A percentile compares a stretch with the other conserved stretches of the same genome.
Evolutionary conservation across 2,888 invertebrate genomes (phyloP).

Genomic region (Ectropis crepuscularia): DNA sequence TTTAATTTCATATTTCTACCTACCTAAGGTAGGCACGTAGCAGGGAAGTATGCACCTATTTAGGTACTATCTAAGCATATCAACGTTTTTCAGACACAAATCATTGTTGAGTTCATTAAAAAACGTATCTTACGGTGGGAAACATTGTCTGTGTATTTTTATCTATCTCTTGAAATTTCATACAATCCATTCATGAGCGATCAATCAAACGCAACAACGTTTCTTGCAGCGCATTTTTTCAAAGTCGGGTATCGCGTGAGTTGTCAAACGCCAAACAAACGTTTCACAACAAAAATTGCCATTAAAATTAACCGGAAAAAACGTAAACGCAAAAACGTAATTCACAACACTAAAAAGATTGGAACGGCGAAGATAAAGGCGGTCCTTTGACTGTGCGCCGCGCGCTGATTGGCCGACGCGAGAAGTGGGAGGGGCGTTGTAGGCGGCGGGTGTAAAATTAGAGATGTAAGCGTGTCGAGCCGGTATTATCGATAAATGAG

Average conservation of each 20-base stretch:
- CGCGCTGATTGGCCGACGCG: constrained; percentile 64
- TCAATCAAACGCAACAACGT: constrained; percentile 36
- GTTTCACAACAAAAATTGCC: constrained; percentile 53
- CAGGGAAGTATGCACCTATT: too few relatives aligned
- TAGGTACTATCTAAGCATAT: too few relatives aligned
- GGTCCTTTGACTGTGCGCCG: constrained; percentile 58
- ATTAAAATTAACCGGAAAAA: constrained; percentile 66
- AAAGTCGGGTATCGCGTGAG: constrained; percentile 64
- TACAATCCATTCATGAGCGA: constrained; percentile 17
- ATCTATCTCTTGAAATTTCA: neutral
- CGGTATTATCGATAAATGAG: constrained; percentile 74
- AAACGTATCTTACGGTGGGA: too few relatives aligned
- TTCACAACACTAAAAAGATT: constrained; percentile 76
- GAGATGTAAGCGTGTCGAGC: constrained; percentile 64
- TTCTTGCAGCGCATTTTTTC: constrained; percentile 36
- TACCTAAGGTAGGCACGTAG: too few relatives aligned
- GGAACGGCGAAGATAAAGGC: constrained; percentile 61
- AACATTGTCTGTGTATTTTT: neutral
- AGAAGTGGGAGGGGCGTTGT: constrained; percentile 61
- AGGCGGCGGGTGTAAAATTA: constrained; percentile 62
- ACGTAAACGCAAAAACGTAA: constrained; percentile 71
- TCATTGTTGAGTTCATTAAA: neutral
- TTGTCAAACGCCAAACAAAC: constrained; percentile 62
- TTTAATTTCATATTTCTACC: too few relatives aligned
- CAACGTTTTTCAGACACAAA: too few relatives aligned